Base-by-base conservation (phyloP, 2,888 invertebrate species). In the Conomelus anceps region DNA sequence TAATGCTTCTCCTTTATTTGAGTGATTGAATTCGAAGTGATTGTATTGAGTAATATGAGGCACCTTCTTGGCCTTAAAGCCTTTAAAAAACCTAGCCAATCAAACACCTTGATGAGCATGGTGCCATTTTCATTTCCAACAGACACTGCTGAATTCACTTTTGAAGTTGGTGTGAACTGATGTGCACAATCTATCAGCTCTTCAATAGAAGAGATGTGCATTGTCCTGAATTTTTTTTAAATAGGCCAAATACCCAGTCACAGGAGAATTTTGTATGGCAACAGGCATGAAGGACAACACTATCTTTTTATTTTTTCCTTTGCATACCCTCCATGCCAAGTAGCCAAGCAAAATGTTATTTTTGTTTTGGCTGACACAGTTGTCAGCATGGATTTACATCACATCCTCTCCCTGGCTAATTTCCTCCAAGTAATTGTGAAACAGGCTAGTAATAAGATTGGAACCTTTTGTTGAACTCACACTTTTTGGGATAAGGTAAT, bases 301-400 rank as follows among this genome's bases (percentile, higher is more conserved):
- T 24, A 87, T 86, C 23, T 87, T 26, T 24, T 23, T 17, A 7
- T 87, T 87, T n/a, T 17, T 20, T 4, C 4, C 23, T n/a, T 22
- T 87, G 23, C 17, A n/a, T 11, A 29, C 6, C 11, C 29, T 4
- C 17, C n/a, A 85, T 13, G 86, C 86, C 4, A 88, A 23, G n/a
- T 88, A 90, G 20, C 86, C 88, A n/a, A 88, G 20, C n/a, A 89
- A n/a, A 86, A 89, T 90, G 88, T 89, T 90, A 87, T 91, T 91
- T 89, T 90, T 91, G 87, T 91, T 91, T 87, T 91, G 90, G 17
- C 41, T 90, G n/a, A 89, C 87, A 89, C 90, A 91, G 23, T 90
- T 90, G 34, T 90, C 90, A 0, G 89, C 90, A 88, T 90, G 90
- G n/a, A 90, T 23, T 26, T 63, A 84, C 85, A 90, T 41, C 9